These are phyloP conservation scores for Allacma fusca DNA, from an alignment of 2,888 invertebrate genomes.

Conservation along the genomic window DNA sequence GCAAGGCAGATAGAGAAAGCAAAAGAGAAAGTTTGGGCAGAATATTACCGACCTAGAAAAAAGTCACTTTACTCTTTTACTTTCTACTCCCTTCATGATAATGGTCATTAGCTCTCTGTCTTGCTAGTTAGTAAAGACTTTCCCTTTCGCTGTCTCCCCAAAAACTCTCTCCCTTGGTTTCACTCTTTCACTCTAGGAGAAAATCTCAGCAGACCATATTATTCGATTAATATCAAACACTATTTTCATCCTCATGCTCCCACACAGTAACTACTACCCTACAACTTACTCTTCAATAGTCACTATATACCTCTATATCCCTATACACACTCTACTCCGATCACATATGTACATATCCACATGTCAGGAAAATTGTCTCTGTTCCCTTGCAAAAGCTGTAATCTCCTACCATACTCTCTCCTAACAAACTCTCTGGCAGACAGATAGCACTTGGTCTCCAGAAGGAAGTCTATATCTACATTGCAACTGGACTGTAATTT, in stretches of 20 bases:
- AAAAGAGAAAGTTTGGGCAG: background rate
- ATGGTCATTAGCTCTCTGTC: slow-evolving; percentile 9
- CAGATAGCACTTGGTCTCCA: too few species aligned
- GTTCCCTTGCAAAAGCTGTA: too few species aligned
- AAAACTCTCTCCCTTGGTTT: background rate
- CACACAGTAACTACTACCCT: background rate
- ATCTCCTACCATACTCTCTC: too few species aligned
- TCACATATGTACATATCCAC: too few species aligned
- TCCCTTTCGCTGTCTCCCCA: background rate
- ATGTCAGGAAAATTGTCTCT: too few species aligned
- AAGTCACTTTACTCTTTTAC: slow-evolving; percentile 18
- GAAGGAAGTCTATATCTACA: too few species aligned
- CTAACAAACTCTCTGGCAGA: too few species aligned
- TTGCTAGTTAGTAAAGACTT: background rate
- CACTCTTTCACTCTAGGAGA: background rate
- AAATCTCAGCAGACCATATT: slow-evolving; percentile 16
- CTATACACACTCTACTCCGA: too few species aligned
- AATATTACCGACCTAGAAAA: slow-evolving; percentile 9
- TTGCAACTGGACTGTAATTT: too few species aligned
- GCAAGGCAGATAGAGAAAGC: background rate
- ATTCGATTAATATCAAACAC: slow-evolving; percentile 20
- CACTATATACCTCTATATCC: too few species aligned
- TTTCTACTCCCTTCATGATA: slow-evolving; percentile 18
- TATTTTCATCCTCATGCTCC: slow-evolving; percentile 1
- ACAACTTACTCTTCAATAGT: background rate